phyloP scores from a whole-genome alignment of 2,888 invertebrate genomes.

The Calliopum simillimum region DNA sequence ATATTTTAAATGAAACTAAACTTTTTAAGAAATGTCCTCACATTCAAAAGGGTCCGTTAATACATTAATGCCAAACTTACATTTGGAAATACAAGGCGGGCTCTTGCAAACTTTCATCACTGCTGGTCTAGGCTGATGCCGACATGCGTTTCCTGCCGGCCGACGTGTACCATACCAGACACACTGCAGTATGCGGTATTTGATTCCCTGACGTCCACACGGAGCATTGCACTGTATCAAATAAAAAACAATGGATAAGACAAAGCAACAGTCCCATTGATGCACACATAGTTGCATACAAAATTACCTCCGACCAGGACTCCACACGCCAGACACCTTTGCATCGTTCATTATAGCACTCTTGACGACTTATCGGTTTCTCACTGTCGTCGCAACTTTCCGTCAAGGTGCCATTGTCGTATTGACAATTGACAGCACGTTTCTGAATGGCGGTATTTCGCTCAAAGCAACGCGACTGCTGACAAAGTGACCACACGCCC shows the following conservation, averaged over 20 bases:
- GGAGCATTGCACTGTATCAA: constrained; percentile 81
- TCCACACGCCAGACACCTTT: constrained; percentile 91
- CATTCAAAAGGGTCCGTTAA: too few relatives aligned
- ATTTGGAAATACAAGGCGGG: constrained; percentile 72
- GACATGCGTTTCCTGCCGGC: constrained; percentile 89
- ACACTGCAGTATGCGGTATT: constrained; percentile 90
- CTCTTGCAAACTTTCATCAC: constrained; percentile 84
- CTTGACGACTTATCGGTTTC: constrained; percentile 81
- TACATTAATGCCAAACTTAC: constrained; percentile 66
- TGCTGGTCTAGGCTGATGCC: constrained; percentile 78
- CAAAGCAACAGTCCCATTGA: neutral
- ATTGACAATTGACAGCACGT: constrained; percentile 71
- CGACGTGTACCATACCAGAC: constrained; percentile 90
- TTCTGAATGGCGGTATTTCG: constrained; percentile 83
- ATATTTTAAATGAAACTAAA: too few relatives aligned
- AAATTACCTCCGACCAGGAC: constrained; percentile 89
- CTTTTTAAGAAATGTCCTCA: too few relatives aligned
- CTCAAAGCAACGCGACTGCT: constrained; percentile 79
- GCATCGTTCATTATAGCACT: constrained; percentile 87
- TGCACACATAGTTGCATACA: too few relatives aligned
- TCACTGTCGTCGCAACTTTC: constrained; percentile 76
- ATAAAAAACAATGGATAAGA: constrained; percentile 19
- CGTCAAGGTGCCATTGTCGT: constrained; percentile 64
- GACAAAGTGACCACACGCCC: constrained; percentile 79
- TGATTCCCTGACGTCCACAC: constrained; percentile 86